Evolutionary conservation across 2,113 vertebrate species (phyloP).

Genomic region (Phrynocephalus versicolor): DNA sequence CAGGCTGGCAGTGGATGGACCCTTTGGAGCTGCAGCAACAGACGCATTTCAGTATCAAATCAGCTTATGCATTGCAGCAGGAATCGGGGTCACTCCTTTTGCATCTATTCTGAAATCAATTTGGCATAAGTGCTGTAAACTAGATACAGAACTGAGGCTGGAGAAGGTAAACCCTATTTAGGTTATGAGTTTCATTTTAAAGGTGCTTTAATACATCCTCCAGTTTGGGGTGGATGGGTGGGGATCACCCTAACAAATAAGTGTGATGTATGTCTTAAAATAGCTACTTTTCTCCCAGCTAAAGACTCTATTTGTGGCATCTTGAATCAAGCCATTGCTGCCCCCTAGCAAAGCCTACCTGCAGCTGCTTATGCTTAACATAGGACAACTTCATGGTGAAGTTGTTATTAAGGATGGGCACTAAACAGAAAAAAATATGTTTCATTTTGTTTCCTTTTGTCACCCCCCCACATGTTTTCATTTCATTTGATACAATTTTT

Average conservation of each 20-base stretch:
- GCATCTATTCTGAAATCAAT: slow-evolving; percentile 81
- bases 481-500: too few relatives aligned
- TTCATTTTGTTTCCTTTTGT: too few relatives aligned
- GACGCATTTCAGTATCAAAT: slow-evolving; percentile 76
- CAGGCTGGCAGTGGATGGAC: slow-evolving; percentile 80
- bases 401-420: too few relatives aligned
- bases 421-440: too few relatives aligned
- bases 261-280: background rate
- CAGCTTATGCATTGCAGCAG: slow-evolving; percentile 79
- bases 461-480: too few relatives aligned
- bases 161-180: slow-evolving; percentile 74
- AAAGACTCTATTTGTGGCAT: background rate
- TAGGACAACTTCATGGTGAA: background rate
- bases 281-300: background rate
- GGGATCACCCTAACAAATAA: slow-evolving; percentile 53
- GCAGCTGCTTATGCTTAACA: background rate
- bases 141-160: slow-evolving; percentile 50
- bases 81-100: slow-evolving; percentile 82
- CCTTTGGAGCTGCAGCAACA: slow-evolving; percentile 74
- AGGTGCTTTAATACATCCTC: slow-evolving; percentile 24
- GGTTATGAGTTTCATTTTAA: slow-evolving; percentile 32
- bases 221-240: background rate
- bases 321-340: background rate
- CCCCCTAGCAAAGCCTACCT: background rate
- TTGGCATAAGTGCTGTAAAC: slow-evolving; percentile 70